These are phyloP conservation scores for Bubo scandiacus DNA, from an alignment of 2,113 vertebrate species.

Conservation along the genomic window DNA sequence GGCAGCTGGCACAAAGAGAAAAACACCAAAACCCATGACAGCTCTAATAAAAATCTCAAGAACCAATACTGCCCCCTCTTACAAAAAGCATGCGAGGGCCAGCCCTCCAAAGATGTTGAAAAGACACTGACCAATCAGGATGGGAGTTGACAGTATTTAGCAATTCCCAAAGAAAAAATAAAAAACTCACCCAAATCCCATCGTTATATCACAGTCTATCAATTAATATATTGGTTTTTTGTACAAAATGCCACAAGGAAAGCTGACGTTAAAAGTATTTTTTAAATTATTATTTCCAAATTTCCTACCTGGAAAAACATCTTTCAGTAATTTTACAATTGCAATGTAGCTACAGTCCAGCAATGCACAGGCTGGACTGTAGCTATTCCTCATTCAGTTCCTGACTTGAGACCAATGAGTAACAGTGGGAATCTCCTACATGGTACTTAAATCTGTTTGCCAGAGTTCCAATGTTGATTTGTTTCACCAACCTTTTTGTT, in stretches of 20 bases:
- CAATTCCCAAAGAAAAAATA: neutral
- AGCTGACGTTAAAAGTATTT: neutral
- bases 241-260: neutral
- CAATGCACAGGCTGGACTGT: neutral
- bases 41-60: neutral
- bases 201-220: neutral
- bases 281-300: neutral
- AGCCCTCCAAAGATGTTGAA: neutral
- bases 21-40: neutral
- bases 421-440: neutral
- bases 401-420: neutral
- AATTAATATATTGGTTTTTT: neutral
- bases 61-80: neutral
- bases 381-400: neutral
- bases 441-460: neutral
- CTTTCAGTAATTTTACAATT: neutral
- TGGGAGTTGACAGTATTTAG: neutral
- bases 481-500: neutral
- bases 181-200: neutral
- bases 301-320: neutral
- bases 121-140: neutral
- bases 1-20: neutral
- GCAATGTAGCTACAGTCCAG: no score
- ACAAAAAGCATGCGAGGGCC: neutral
- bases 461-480: neutral